These are phyloP conservation scores for Benthosema pterotum DNA, from an alignment of 2,797 vertebrate species.

Conservation along the genomic window DNA sequence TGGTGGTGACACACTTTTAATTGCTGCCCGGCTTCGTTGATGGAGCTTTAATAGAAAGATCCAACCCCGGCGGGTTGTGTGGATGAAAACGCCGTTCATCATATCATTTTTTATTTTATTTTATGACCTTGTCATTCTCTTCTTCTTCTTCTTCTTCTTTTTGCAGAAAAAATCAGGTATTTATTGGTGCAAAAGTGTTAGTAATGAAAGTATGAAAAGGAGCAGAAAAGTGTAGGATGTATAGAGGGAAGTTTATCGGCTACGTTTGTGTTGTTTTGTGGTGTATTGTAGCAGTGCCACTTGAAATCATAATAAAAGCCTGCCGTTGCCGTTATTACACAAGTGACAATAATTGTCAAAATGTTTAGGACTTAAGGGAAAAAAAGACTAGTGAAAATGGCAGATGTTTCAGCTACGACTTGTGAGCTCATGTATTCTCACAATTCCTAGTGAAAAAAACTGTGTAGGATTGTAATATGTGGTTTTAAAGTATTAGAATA, in stretches of 20 bases:
- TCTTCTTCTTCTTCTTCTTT: conserved; percentile 27
- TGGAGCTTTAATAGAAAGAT: conserved; percentile 69
- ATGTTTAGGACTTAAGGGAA: no score
- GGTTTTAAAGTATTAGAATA: no score
- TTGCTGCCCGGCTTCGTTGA: conserved; percentile 50
- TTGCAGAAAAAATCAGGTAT: conserved; percentile 56
- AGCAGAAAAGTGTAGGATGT: conserved; percentile 7
- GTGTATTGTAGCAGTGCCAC: not conserved
- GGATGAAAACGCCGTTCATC: conserved; percentile 72
- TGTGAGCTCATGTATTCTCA: no score
- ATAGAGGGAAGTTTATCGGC: conserved; percentile 3
- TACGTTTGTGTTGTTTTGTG: not conserved
- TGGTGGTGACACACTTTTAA: conserved; percentile 57
- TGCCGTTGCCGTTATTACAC: no score
- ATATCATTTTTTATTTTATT: conserved; percentile 36
- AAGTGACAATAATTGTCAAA: no score
- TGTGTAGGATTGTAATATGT: no score
- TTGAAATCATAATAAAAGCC: no score
- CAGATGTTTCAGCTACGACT: no score
- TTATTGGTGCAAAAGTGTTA: conserved; percentile 29
- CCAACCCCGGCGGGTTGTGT: conserved; percentile 39
- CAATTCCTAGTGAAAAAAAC: no score
- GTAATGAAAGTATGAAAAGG: not conserved
- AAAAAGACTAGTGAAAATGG: no score
- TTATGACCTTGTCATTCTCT: conserved; percentile 17